Evolutionary conservation across 2,888 invertebrate genomes (phyloP).

Genomic region (Phymatocera aterrima): DNA sequence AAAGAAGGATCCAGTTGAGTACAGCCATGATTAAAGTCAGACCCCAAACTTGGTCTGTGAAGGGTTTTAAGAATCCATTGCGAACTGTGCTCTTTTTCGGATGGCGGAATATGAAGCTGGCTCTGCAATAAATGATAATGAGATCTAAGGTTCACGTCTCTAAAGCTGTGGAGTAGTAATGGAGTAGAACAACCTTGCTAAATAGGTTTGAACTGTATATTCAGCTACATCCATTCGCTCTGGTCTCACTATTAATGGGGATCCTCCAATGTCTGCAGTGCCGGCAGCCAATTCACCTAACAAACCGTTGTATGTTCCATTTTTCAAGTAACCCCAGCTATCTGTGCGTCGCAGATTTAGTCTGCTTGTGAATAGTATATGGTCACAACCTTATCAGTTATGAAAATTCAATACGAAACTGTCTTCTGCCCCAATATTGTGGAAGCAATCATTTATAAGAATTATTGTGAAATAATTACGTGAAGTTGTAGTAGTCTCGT

Average conservation of each 20-base stretch:
- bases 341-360: slow-evolving; percentile 75
- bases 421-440: neutral
- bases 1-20: slow-evolving; percentile 60
- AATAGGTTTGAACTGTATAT: slow-evolving; percentile 79
- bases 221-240: slow-evolving; percentile 77
- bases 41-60: slow-evolving; percentile 73
- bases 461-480: slow-evolving; percentile 48
- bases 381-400: neutral
- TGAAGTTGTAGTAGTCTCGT: slow-evolving; percentile 53
- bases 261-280: slow-evolving; percentile 79
- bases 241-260: slow-evolving; percentile 79
- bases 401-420: no score
- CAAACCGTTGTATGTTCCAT: slow-evolving; percentile 81
- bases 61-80: slow-evolving; percentile 24
- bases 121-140: slow-evolving; percentile 24
- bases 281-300: slow-evolving; percentile 78
- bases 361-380: slow-evolving; percentile 62
- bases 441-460: neutral
- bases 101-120: slow-evolving; percentile 21
- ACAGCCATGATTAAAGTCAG: slow-evolving; percentile 72
- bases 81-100: slow-evolving; percentile 9
- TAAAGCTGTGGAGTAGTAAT: neutral
- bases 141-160: neutral
- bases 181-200: slow-evolving; percentile 74
- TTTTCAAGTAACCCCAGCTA: slow-evolving; percentile 81